phyloP scores from a whole-genome alignment of 2,113 vertebrate species.

The Hyla sarda region DNA sequence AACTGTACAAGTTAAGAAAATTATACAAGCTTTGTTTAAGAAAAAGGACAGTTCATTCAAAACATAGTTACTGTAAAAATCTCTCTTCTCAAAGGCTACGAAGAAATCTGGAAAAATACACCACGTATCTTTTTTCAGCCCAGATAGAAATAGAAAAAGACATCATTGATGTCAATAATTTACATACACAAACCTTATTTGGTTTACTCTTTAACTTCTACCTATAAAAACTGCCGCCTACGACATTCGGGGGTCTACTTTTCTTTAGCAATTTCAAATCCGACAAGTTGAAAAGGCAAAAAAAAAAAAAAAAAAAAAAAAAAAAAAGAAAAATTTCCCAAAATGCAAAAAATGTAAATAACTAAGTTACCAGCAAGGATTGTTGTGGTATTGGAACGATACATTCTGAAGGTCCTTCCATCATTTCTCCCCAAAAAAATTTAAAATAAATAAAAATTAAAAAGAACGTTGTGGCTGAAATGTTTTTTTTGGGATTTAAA shows the following conservation, averaged over 20 bases:
- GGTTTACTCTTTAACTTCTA: constrained; percentile 87
- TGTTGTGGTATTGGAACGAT: neutral
- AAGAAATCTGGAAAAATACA: constrained; percentile 93
- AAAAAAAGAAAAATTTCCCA: neutral
- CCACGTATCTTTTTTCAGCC: constrained; percentile 83
- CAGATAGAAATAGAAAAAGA: constrained; percentile 88
- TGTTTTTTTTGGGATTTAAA: neutral
- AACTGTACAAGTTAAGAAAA: constrained; percentile 94
- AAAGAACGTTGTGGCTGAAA: neutral
- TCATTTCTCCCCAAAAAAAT: no score
- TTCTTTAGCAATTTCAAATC: constrained; percentile 64
- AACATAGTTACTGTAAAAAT: constrained; percentile 87
- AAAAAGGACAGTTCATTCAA: constrained; percentile 82
- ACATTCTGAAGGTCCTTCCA: constrained; percentile 45
- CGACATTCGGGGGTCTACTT: constrained; percentile 80
- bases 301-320: neutral
- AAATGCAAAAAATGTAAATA: constrained; percentile 57
- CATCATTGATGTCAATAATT: constrained; percentile 98
- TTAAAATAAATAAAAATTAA: neutral
- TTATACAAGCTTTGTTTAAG: constrained; percentile 92
- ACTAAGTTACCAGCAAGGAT: neutral
- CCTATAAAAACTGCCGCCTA: constrained; percentile 80
- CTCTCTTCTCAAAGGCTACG: constrained; percentile 83
- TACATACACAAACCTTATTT: constrained; percentile 89
- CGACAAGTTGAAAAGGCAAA: neutral